phyloP scores from a whole-genome alignment of 92 coral and sea anemone genomes.

The Blastomussa wellsi region DNA sequence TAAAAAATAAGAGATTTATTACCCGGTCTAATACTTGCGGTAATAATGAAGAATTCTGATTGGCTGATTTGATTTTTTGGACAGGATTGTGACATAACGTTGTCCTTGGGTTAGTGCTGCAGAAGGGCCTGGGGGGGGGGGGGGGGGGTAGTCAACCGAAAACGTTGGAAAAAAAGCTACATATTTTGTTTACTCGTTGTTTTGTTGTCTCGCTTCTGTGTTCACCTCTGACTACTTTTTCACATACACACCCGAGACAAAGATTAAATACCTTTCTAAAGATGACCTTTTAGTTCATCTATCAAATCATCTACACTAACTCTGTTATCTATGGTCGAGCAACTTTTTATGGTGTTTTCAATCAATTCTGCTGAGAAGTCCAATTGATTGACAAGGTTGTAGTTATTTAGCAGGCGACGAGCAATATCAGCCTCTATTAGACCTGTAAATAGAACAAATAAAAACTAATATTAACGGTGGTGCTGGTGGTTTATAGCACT shows the following conservation, averaged over 20 bases:
- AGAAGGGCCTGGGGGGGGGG: too few relatives aligned
- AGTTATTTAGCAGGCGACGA: constrained; percentile 70
- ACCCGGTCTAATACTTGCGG: not conserved
- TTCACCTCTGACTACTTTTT: too few relatives aligned
- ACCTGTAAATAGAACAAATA: constrained; percentile 25
- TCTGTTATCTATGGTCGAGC: constrained; percentile 63
- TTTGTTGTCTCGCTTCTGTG: too few relatives aligned
- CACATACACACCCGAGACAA: not conserved
- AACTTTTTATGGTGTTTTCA: constrained; percentile 55
- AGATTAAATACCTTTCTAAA: not conserved
- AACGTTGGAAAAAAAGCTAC: not conserved
- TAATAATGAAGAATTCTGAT: not conserved
- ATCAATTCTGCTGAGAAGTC: constrained; percentile 65
- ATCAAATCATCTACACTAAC: constrained; percentile 73
- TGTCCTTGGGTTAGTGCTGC: too few relatives aligned
- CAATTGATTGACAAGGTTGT: constrained; percentile 78
- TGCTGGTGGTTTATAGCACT: too few relatives aligned
- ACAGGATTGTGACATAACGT: too few relatives aligned
- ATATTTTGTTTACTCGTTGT: not conserved
- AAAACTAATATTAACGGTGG: not conserved
- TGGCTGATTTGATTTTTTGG: not conserved
- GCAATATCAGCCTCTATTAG: constrained; percentile 65
- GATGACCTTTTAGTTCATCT: constrained; percentile 66
- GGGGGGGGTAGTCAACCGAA: too few relatives aligned
- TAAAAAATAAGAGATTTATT: too few relatives aligned